phyloP scores from a whole-genome alignment of 2,113 vertebrate species.

The Oncorhynchus tshawytscha region DNA sequence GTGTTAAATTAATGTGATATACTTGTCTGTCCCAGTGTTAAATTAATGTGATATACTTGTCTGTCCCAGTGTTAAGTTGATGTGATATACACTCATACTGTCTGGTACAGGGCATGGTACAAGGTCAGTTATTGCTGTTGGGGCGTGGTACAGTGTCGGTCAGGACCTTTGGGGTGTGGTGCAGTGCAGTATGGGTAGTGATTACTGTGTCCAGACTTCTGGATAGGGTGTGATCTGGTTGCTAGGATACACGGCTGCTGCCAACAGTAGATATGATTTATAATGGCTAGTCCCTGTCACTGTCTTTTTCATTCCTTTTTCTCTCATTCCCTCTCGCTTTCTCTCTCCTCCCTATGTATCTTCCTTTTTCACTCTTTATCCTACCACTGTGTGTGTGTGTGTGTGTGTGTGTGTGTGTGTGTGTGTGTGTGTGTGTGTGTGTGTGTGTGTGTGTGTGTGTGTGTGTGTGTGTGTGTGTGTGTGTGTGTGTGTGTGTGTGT shows the following conservation, averaged over 20 bases:
- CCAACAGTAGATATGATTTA: conserved; percentile 74
- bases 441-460: neutral
- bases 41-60: no score
- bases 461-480: no score
- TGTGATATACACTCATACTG: no score
- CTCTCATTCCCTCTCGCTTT: conserved; percentile 25
- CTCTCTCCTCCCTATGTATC: conserved; percentile 34
- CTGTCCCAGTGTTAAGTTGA: no score
- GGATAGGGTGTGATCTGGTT: conserved; percentile 53
- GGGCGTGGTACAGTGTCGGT: no score
- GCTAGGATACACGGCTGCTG: conserved; percentile 70
- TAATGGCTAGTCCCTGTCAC: conserved; percentile 70
- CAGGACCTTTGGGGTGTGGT: conserved; percentile 42
- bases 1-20: no score
- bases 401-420: neutral
- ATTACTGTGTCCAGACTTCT: neutral
- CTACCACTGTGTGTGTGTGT: neutral
- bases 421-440: no score
- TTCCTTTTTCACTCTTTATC: conserved; percentile 28
- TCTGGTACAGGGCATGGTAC: no score
- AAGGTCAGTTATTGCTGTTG: no score
- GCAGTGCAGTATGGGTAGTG: neutral
- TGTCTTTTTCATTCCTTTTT: conserved; percentile 37
- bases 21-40: no score
- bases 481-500: neutral